These are phyloP conservation scores for Cyclura pinguis DNA, from an alignment of 2,797 vertebrate genomes.

Conservation along the genomic window DNA sequence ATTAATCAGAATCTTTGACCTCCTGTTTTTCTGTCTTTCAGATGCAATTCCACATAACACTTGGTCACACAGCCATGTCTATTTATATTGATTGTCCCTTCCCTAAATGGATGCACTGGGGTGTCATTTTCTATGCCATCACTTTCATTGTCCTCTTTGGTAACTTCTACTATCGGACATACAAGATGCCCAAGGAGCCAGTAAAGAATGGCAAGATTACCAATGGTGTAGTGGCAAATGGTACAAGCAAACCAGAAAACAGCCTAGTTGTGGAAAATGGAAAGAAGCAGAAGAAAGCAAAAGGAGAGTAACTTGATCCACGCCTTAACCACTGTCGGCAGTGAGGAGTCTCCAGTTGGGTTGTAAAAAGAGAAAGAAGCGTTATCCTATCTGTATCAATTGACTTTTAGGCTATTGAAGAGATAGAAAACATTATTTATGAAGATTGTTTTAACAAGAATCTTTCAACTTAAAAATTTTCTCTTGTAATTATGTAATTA, in stretches of 20 bases:
- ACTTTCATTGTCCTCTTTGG: conserved; percentile 98
- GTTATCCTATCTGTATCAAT: conserved; percentile 73
- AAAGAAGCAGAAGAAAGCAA: conserved; percentile 93
- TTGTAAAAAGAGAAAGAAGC: conserved; percentile 70
- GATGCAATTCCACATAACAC: conserved; percentile 98
- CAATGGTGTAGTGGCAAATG: conserved; percentile 89
- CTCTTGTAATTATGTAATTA: conserved; percentile 81
- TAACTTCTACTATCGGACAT: conserved; percentile 99
- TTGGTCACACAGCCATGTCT: conserved; percentile 96
- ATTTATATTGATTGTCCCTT: conserved; percentile 98
- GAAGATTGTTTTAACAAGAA: conserved; percentile 81
- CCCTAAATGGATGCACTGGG: conserved; percentile 99
- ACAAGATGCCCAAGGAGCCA: conserved; percentile 89
- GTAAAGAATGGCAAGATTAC: conserved; percentile 86
- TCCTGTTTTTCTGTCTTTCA: conserved; percentile 77
- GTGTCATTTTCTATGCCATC: conserved; percentile 94
- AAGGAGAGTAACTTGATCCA: conserved; percentile 90
- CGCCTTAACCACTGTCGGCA: conserved; percentile 80
- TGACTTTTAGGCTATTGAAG: conserved; percentile 80
- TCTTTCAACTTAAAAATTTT: conserved; percentile 75
- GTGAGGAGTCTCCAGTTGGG: conserved; percentile 77
- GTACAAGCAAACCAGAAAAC: conserved; percentile 89
- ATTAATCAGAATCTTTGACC: conserved; percentile 14
- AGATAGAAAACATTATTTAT: conserved; percentile 81
- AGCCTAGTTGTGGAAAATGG: conserved; percentile 87